Percentiles rank a stretch among this genome's conserved stretches.
phyloP scores from a whole-genome alignment of 2,797 vertebrate genomes.

The Ispidina lecontei region DNA sequence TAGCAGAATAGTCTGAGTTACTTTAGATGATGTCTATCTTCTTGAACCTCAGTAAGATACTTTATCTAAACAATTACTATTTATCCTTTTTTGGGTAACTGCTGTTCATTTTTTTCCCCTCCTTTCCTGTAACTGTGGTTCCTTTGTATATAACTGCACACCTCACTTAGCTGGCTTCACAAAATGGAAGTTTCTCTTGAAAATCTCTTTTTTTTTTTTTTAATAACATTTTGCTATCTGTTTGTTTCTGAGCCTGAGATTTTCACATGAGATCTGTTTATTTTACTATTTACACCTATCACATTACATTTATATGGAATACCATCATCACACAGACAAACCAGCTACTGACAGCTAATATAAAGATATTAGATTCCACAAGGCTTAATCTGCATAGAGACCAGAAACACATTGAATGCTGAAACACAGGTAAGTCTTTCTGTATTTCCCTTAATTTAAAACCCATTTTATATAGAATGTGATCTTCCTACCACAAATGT shows the following conservation, averaged over 20 bases:
- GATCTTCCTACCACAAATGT: neutral
- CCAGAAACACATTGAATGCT: slow-evolving; percentile 50
- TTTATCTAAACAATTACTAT: neutral
- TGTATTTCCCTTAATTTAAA: slow-evolving; percentile 48
- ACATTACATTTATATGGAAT: slow-evolving; percentile 69
- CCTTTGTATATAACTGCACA: neutral
- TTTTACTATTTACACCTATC: slow-evolving; percentile 72
- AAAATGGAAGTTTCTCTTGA: slow-evolving; percentile 13
- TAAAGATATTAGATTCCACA: slow-evolving; percentile 67
- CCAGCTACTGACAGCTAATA: slow-evolving; percentile 68
- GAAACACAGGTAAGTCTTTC: slow-evolving; percentile 46
- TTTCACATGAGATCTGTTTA: slow-evolving; percentile 58
- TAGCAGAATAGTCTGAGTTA: neutral
- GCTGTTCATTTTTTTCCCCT: neutral
- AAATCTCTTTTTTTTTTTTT: neutral
- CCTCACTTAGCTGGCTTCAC: slow-evolving; percentile 20
- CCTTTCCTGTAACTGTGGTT: neutral
- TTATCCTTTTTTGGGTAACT: neutral
- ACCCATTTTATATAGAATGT: neutral
- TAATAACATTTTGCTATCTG: slow-evolving; percentile 7
- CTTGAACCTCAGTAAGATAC: neutral
- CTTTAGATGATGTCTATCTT: neutral
- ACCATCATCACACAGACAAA: slow-evolving; percentile 75
- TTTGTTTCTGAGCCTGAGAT: slow-evolving; percentile 55
- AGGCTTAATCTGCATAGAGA: slow-evolving; percentile 61